Evolutionary conservation across 2,797 vertebrate species (phyloP), one percentile per base, ranked within the genome.

Genomic region (Peromyscus nudipes): DNA sequence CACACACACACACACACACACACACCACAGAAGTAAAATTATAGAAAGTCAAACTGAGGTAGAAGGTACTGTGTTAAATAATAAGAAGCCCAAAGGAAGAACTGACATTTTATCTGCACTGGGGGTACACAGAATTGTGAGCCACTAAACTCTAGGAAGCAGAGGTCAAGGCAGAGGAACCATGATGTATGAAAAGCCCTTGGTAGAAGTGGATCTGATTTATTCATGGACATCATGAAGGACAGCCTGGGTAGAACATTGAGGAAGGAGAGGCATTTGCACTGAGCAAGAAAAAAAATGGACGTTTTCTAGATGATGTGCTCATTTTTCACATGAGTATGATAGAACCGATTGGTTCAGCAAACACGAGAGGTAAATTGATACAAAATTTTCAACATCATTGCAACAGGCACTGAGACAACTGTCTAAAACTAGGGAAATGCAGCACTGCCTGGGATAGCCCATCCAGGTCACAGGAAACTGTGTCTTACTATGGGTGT

Each of bases 161-260:
- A 57, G 8, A 49, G 9, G 17, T 49, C 4, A 8, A 93, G 62
- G 89, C 1, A 77, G 9, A 80, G 1, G 12, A 14, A 52, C 62
- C 6, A 64, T 65, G 49, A 55, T 57, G 3, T 14, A 2, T 21
- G n/a, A 94, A 69, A n/a, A 13, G n/a, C 46, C 83, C 62, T n/a
- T 43, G 0, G 8, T 16, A 23, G 25, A 0, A 16, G 31, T 13
- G 25, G 9, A 55, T 60, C 27, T 37, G 1, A 40, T 73, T 96
- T 31, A 79, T 85, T 80, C 69, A 14, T 4, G 12, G 34, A 69
- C 62, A 83, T 29, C 4, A 1, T 1, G 8, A 43, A 76, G 40
- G 14, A 57, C n/a, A 9, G 3, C 0, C 46, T 3, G 4, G 1
- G 4, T 0, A 60, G 55, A 94, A 2, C 2, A 21, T 8, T 6